Conservation (phyloP, 2,888 invertebrate species). For the Tiliacea aurago region DNA sequence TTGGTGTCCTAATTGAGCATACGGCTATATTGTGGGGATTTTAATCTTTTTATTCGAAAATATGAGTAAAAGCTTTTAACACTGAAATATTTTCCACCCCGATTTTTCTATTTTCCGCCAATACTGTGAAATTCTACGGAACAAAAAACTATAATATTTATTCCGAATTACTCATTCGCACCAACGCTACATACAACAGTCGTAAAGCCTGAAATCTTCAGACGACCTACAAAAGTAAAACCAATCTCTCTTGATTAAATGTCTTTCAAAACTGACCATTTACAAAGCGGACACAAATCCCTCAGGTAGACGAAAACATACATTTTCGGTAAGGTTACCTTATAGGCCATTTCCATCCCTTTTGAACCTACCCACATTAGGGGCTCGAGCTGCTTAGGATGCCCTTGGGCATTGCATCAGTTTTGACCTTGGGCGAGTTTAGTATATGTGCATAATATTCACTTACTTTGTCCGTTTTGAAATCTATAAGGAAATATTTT, state of each 20-base stretch:
- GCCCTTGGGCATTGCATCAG: slow-evolving; percentile 45
- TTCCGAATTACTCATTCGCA: slow-evolving; percentile 1
- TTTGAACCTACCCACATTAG: slow-evolving; percentile 22
- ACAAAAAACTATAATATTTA: not conserved
- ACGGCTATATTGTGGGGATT: not conserved
- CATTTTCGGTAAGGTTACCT: slow-evolving; percentile 34
- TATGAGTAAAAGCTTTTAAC: not conserved
- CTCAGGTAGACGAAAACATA: slow-evolving; percentile 36
- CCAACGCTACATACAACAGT: not conserved
- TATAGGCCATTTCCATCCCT: slow-evolving; percentile 24
- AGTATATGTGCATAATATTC: slow-evolving; percentile 2
- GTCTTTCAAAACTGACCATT: slow-evolving; percentile 42
- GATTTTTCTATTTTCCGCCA: not conserved
- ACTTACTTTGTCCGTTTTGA: not conserved
- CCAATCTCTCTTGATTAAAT: slow-evolving; percentile 24
- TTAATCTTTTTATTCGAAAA: not conserved
- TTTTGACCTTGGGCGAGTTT: slow-evolving; percentile 7
- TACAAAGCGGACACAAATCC: slow-evolving; percentile 21
- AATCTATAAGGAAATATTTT: not conserved
- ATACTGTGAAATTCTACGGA: too few relatives aligned
- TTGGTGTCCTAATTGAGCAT: slow-evolving; percentile 11
- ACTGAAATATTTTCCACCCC: not conserved
- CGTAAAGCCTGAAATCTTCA: slow-evolving; percentile 1
- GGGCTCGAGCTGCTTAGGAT: slow-evolving; percentile 37
- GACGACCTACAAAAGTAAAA: slow-evolving; percentile 3